A percentile compares a stretch with the other conserved stretches of the same genome.
Evolutionary conservation across 2,797 vertebrate species (phyloP).

Genomic region (Oreochromis mossambicus): DNA sequence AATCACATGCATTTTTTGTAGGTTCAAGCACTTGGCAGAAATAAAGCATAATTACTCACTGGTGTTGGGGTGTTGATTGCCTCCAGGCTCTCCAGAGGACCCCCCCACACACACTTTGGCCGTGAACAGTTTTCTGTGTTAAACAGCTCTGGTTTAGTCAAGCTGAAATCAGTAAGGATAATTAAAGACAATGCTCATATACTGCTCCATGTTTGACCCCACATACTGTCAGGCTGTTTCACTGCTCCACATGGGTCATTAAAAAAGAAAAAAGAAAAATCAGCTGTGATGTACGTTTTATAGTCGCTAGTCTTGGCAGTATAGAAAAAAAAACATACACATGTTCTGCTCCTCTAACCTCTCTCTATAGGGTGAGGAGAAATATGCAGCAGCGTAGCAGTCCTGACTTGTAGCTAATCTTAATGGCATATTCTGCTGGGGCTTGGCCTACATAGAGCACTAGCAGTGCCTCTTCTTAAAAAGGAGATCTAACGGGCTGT

Average conservation of each 20-base stretch:
- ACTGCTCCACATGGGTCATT: conserved; percentile 15
- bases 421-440: conserved; percentile 71
- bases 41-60: conserved; percentile 33
- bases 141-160: not conserved
- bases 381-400: conserved; percentile 22
- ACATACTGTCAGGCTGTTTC: conserved; percentile 1
- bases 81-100: conserved; percentile 1
- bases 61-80: conserved; percentile 35
- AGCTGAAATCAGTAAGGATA: conserved; percentile 33
- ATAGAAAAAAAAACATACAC: conserved; percentile 2
- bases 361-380: conserved; percentile 32
- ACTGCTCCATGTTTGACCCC: not conserved
- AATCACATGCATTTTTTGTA: not conserved
- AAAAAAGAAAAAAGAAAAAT: not conserved
- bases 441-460: conserved; percentile 74
- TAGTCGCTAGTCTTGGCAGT: not conserved
- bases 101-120: not conserved
- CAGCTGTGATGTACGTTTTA: conserved; percentile 13
- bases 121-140: not conserved
- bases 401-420: conserved; percentile 64
- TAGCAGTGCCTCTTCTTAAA: conserved; percentile 55
- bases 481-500: conserved; percentile 50
- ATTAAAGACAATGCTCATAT: conserved; percentile 7
- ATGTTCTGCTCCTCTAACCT: conserved; percentile 40
- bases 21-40: not conserved